Base-by-base conservation (phyloP, 92 coral and sea anemone genomes). In the Actinostola sp. region DNA sequence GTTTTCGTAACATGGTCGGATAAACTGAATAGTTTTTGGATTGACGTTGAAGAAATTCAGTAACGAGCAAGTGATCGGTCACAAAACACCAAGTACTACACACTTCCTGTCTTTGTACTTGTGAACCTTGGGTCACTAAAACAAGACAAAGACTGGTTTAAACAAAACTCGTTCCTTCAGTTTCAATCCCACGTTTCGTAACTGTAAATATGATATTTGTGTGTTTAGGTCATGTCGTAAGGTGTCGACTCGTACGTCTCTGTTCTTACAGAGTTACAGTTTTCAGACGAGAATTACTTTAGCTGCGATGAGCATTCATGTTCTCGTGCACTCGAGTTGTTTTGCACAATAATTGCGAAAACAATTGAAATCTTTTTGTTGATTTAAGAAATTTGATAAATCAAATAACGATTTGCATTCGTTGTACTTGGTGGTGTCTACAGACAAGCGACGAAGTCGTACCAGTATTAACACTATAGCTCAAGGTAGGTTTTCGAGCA, bases 351-450 rank as follows among this genome's bases (percentile, higher is more conserved):
- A 50, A 48, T 36, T 68, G 48, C 49, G n/a, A 38, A 33, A 32
- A 17, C 62, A 31, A 50, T 66, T 51, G 51, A 13, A 65, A 26
- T 41, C 32, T 68, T 28, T 32, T 68, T 68, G 74, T 68, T 68
- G 74, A 68, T 42, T 50, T n/a, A 24, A 51, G 58, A 41, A 50
- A 56, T 38, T 68, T 23, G 50, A 68, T 29, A 39, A 33, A 68
- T 20, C 62, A 24, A 16, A 57, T 50, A 68, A 51, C 45, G n/a
- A 49, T 49, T 68, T 52, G 28, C 74, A 51, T 10, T 16, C 41
- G 50, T 8, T 34, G 31, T 19, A 13, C 27, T 50, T 19, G 21
- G 26, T 46, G 28, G 30, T 53, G 59, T 53, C 59, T 20, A 25
- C 27, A n/a, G 24, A 16, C 25, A 48, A n/a, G 12, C 5, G 25